These are phyloP conservation scores for Phania funesta DNA, from an alignment of 2,888 invertebrate genomes.

Conservation along the genomic window DNA sequence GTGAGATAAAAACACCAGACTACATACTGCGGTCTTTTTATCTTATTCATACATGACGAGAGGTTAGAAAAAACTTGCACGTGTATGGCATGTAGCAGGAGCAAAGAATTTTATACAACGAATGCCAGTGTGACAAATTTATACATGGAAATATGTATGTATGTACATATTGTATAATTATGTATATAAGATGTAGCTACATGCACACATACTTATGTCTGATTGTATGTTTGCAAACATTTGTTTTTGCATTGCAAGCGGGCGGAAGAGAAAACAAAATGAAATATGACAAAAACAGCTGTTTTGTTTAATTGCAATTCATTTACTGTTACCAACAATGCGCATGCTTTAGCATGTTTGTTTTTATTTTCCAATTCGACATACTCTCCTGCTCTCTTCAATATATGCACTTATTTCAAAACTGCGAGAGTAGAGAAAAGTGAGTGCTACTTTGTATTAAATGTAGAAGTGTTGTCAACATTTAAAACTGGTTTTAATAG, in stretches of 20 bases:
- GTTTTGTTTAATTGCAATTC: slow-evolving; percentile 52
- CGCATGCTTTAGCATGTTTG: slow-evolving; percentile 7
- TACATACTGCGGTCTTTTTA: neutral
- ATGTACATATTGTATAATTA: no score
- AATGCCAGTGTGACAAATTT: neutral
- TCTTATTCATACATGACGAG: slow-evolving; percentile 43
- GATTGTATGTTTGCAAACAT: neutral
- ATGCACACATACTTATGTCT: no score
- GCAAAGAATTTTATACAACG: slow-evolving; percentile 54
- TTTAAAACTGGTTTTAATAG: neutral
- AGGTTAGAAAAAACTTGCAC: slow-evolving; percentile 56
- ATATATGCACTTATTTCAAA: no score
- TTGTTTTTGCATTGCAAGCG: slow-evolving; percentile 4
- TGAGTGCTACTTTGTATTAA: neutral
- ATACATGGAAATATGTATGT: neutral
- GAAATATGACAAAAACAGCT: slow-evolving; percentile 59
- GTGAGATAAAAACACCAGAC: slow-evolving; percentile 51
- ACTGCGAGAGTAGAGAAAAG: neutral
- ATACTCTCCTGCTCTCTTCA: neutral
- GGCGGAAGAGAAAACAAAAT: slow-evolving; percentile 39
- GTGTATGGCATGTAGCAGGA: slow-evolving; percentile 66
- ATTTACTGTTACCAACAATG: slow-evolving; percentile 42
- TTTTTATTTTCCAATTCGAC: neutral
- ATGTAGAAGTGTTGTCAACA: slow-evolving; percentile 1
- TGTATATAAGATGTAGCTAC: no score